Conservation (phyloP, 1,140 invertebrate genomes). For the Nephila pilipes region DNA sequence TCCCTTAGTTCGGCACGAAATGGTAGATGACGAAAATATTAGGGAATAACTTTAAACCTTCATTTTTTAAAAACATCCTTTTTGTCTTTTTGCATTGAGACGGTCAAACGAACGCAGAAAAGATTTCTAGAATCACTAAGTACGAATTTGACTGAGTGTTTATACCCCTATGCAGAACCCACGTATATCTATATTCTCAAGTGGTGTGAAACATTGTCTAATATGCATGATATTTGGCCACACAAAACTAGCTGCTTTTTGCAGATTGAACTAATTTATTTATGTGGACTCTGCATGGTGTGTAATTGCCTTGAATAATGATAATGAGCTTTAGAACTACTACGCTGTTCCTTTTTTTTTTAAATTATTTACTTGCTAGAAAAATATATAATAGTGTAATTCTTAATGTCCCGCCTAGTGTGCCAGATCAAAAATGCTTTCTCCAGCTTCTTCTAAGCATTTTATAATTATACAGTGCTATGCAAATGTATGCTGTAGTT, state of each 20-base stretch:
- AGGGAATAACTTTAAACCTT: not conserved
- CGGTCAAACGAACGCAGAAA: not conserved
- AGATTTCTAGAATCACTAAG: not conserved
- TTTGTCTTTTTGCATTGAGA: not conserved
- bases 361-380: conserved; percentile 38
- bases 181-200: not conserved
- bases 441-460: conserved; percentile 50
- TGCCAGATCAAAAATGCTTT: conserved; percentile 65
- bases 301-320: conserved; percentile 53
- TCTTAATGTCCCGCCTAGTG: conserved; percentile 50
- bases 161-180: conserved; percentile 5
- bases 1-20: conserved; percentile 62
- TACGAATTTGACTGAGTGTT: not conserved
- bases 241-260: not conserved
- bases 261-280: not conserved
- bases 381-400: conserved; percentile 47
- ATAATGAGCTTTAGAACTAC: conserved; percentile 67
- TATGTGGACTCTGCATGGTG: not conserved
- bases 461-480: conserved; percentile 52
- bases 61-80: not conserved
- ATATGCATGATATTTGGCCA: not conserved
- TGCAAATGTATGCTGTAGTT: conserved; percentile 58
- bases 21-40: conserved; percentile 10
- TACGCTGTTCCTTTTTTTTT: conserved; percentile 42
- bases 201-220: not conserved